Conservation (phyloP, 2,797 vertebrate genomes). For the Craterocephalus amniculus region DNA sequence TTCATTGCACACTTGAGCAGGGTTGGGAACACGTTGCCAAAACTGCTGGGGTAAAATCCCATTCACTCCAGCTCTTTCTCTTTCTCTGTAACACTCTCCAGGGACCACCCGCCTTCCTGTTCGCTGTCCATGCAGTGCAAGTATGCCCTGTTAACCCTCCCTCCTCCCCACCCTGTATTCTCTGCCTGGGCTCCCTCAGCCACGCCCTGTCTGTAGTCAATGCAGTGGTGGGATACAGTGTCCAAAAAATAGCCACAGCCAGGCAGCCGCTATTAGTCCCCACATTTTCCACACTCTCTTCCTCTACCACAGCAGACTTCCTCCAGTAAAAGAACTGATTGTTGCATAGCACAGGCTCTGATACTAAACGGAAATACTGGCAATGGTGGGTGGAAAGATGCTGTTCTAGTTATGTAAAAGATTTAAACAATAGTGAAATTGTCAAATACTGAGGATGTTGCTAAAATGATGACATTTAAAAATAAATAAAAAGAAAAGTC, state of each 20-base stretch:
- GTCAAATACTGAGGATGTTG: neutral
- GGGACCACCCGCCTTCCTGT: slow-evolving; percentile 74
- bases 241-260: slow-evolving; percentile 78
- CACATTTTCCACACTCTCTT: slow-evolving; percentile 41
- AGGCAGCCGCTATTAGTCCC: slow-evolving; percentile 44
- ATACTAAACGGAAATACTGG: slow-evolving; percentile 40
- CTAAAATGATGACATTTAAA: neutral
- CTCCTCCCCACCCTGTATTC: slow-evolving; percentile 39
- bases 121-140: slow-evolving; percentile 62
- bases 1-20: slow-evolving; percentile 61
- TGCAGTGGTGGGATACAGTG: slow-evolving; percentile 76
- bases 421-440: slow-evolving; percentile 19
- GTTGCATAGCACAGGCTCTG: slow-evolving; percentile 30
- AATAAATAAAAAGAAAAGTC: neutral
- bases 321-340: slow-evolving; percentile 56
- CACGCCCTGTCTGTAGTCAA: slow-evolving; percentile 81
- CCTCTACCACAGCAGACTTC: slow-evolving; percentile 65
- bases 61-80: slow-evolving; percentile 60
- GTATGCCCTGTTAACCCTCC: slow-evolving; percentile 52
- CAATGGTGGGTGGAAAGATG: slow-evolving; percentile 20
- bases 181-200: slow-evolving; percentile 60
- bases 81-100: slow-evolving; percentile 53
- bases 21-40: slow-evolving; percentile 56
- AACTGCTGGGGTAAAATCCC: slow-evolving; percentile 60
- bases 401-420: slow-evolving; percentile 23